Evolutionary conservation across 2,888 invertebrate genomes (phyloP).

Genomic region (Sympetrum striolatum): DNA sequence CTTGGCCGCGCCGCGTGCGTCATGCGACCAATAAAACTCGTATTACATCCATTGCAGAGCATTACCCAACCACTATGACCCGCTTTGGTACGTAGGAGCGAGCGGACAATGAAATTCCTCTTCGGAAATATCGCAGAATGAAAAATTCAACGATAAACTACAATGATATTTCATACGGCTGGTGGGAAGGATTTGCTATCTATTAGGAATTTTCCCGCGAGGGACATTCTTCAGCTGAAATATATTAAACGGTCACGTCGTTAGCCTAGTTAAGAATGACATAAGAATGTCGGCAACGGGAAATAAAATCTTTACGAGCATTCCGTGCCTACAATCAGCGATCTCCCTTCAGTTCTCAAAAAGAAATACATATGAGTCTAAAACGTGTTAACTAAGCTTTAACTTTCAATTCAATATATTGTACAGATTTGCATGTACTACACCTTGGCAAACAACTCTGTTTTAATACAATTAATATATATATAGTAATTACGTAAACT

Average conservation of each 20-base stretch:
- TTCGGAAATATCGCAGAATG: neutral
- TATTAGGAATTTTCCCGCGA: neutral
- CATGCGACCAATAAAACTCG: neutral
- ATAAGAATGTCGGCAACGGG: neutral
- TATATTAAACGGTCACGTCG: neutral
- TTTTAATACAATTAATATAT: too few species aligned
- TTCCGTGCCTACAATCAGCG: too few species aligned
- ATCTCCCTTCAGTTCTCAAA: too few species aligned
- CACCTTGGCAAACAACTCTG: too few species aligned
- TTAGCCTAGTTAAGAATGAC: neutral
- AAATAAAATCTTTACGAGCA: too few species aligned
- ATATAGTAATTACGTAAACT: too few species aligned
- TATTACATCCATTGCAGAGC: neutral
- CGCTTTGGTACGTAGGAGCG: neutral
- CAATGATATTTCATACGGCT: neutral
- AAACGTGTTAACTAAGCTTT: too few species aligned
- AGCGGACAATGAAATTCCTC: neutral
- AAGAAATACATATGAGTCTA: too few species aligned
- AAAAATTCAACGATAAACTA: neutral
- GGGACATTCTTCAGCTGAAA: neutral
- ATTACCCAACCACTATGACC: neutral
- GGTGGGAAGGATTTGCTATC: neutral
- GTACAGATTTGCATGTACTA: too few species aligned
- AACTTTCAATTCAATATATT: too few species aligned
- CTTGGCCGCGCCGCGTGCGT: neutral